Conservation (phyloP, 2,888 invertebrate species). For the Cephonodes hylas region DNA sequence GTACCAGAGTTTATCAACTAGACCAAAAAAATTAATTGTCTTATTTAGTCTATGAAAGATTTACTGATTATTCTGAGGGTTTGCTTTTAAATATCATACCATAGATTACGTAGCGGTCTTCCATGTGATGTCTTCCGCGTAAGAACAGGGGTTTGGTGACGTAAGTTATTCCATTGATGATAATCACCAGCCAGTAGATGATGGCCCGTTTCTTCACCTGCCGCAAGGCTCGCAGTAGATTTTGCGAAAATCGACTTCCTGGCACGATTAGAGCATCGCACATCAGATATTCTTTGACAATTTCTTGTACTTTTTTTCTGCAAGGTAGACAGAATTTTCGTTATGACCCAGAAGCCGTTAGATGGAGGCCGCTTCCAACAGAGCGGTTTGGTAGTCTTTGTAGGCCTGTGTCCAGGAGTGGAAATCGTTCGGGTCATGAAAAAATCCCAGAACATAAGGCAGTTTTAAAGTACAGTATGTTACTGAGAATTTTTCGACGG, state of each 20-base stretch:
- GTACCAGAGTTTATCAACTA: too few species aligned
- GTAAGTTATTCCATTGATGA: constrained; percentile 39
- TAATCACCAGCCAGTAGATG: constrained; percentile 42
- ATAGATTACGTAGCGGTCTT: constrained; percentile 39
- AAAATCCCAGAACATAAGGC: too few species aligned
- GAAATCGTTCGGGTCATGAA: too few species aligned
- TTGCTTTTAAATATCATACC: constrained; percentile 30
- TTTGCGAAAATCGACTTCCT: constrained; percentile 38
- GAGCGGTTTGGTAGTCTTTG: too few species aligned
- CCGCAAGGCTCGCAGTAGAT: constrained; percentile 35
- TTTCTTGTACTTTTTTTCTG: constrained; percentile 14
- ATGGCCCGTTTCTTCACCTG: constrained; percentile 46
- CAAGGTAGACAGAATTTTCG: neutral
- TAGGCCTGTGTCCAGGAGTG: too few species aligned
- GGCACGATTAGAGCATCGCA: constrained; percentile 34
- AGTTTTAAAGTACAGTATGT: too few species aligned
- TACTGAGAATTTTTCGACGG: too few species aligned
- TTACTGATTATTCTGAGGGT: too few species aligned
- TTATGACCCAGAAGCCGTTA: too few species aligned
- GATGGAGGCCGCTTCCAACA: too few species aligned
- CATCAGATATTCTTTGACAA: constrained; percentile 33
- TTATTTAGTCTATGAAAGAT: too few species aligned
- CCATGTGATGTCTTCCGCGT: constrained; percentile 48
- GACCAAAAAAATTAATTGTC: too few species aligned
- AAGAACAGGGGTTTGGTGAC: constrained; percentile 34